Evolutionary conservation across 2,113 vertebrate species (phyloP).

Genomic region (Myocastor coypus): DNA sequence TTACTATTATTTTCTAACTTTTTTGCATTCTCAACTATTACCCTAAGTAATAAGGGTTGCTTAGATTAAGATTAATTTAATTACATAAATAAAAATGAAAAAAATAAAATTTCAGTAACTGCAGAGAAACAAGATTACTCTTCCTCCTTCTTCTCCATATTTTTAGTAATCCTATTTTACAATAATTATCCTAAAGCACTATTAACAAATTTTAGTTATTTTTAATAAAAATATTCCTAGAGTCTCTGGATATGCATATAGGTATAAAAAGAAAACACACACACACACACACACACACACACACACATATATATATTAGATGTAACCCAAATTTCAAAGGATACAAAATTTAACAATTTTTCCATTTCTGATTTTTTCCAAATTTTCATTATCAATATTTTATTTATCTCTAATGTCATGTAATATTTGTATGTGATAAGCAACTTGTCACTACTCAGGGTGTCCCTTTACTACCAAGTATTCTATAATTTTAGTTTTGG

Average conservation of each 20-base stretch:
- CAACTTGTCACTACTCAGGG: background rate
- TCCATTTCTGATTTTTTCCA: conserved; percentile 6
- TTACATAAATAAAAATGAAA: background rate
- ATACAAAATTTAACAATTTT: background rate
- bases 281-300: too few species aligned
- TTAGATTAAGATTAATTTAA: background rate
- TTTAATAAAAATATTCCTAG: background rate
- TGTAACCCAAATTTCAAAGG: background rate
- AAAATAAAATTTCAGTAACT: background rate
- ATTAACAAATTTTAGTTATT: background rate
- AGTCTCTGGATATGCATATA: background rate
- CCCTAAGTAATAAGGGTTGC: background rate
- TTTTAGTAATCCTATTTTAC: background rate
- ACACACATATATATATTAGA: background rate
- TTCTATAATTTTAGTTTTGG: background rate
- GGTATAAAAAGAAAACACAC: background rate
- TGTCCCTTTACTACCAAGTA: background rate
- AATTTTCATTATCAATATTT: background rate
- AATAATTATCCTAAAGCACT: background rate
- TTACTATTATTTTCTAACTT: background rate
- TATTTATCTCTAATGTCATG: background rate
- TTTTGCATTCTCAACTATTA: background rate
- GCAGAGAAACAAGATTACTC: background rate
- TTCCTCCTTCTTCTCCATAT: background rate
- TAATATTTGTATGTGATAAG: background rate